Evolutionary conservation across 2,888 invertebrate species (phyloP).

Genomic region (Brenthis daphne): DNA sequence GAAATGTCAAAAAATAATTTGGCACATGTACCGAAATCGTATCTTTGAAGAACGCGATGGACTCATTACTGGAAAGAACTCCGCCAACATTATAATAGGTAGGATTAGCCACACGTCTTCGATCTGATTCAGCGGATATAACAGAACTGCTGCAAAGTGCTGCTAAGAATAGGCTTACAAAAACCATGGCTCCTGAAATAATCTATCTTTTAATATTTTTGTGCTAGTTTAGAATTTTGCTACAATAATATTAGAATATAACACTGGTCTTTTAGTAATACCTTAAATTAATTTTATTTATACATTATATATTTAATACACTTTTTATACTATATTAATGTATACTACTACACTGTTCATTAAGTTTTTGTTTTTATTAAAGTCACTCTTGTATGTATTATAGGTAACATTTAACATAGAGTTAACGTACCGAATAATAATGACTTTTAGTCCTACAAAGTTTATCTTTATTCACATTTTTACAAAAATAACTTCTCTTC

Average conservation of each 20-base stretch:
- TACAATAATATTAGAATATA: not conserved
- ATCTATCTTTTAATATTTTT: not conserved
- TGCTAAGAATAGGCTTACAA: slow-evolving; percentile 46
- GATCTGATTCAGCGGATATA: slow-evolving; percentile 59
- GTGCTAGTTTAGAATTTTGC: not conserved
- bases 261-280: no score
- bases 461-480: slow-evolving; percentile 22
- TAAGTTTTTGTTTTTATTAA: no score
- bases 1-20: not conserved
- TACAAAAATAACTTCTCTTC: slow-evolving; percentile 33
- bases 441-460: not conserved
- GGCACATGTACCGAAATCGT: slow-evolving; percentile 88
- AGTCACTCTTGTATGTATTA: no score
- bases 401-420: no score
- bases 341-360: no score
- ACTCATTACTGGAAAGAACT: slow-evolving; percentile 92
- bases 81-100: slow-evolving; percentile 94
- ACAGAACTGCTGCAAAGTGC: slow-evolving; percentile 38
- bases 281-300: no score
- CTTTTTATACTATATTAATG: no score
- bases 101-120: slow-evolving; percentile 81
- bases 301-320: no score
- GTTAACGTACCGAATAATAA: slow-evolving; percentile 3
- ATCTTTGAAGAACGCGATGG: slow-evolving; percentile 90
- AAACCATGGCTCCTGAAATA: slow-evolving; percentile 46